Base-by-base conservation (phyloP, 1,140 invertebrate genomes). In the Pseudachorutes palmiensis region DNA sequence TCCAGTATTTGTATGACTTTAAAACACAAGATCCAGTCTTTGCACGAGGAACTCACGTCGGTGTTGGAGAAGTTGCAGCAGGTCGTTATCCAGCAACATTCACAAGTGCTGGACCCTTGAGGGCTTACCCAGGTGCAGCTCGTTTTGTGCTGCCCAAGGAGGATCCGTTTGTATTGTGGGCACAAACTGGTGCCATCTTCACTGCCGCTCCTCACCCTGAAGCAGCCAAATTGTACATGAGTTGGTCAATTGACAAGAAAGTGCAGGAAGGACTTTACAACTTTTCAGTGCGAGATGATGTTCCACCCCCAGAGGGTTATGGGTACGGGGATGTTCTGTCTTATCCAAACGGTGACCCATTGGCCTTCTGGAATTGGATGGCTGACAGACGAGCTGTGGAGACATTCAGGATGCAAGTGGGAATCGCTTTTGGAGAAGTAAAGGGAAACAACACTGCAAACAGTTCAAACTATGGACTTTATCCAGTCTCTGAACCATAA, bases 201-300 rank as follows among this genome's bases (percentile, higher is more conserved):
- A 70, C 59, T 24, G 32, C 36, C 1, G 55, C 65, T 14, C 49
- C 51, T 2, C 26, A 51, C 3, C 62, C 62, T 2, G 65, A 58
- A 30, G 51, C 61, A 1, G 69, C 69, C 1, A 66, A 70, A 55
- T 32, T 70, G 26, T 70, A 70, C 30, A 16, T 70, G 16, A 67
- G 32, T 55, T 70, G 69, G 69, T 33, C 62, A 5, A n/a, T 67
- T 14, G 33, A 45, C 5, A 14, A 24, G 16, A 24, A 48, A 16
- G 26, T 58, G 9, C 65, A 70, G 30, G 49, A 2, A n/a, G n/a
- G 32, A 1, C 1, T 28, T 36, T 48, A 36, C 33, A 63, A 28
- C 61, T 30, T 48, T 16, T 49, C 48, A 30, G 51, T 67, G 0
- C 60, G 69, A 26, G 49, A 45, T 36, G 69, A 70, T 29, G 61